These are phyloP conservation scores for Agelas oroides DNA, from an alignment of 37 sponge, comb jelly and placozoan species.

Conservation along the genomic window DNA sequence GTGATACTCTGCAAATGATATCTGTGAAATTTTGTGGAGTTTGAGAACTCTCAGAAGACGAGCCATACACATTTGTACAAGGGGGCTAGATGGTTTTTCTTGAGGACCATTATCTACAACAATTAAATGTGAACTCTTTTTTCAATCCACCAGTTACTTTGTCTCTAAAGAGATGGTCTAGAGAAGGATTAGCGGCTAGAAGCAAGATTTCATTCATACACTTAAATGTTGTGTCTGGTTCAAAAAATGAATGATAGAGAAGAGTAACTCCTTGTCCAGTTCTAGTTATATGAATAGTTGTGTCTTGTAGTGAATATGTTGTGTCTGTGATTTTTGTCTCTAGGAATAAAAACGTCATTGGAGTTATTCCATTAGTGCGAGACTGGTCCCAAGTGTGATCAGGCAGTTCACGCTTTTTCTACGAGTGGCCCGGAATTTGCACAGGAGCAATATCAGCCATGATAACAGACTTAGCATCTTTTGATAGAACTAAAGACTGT, in stretches of 20 bases:
- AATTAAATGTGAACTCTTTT: slow-evolving; percentile 6
- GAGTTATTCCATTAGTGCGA: slow-evolving; percentile 11
- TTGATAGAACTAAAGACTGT: slow-evolving; percentile 9
- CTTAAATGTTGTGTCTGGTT: slow-evolving; percentile 21
- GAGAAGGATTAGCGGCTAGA: background rate
- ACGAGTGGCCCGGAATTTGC: slow-evolving; percentile 9
- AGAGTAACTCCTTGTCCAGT: slow-evolving; percentile 35
- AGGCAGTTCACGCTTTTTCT: slow-evolving; percentile 9
- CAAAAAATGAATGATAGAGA: slow-evolving; percentile 20
- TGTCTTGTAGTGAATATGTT: background rate
- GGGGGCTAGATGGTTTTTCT: slow-evolving; percentile 6
- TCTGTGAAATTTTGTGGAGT: background rate
- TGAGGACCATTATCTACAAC: slow-evolving; percentile 27
- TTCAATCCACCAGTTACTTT: background rate
- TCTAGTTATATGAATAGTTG: background rate
- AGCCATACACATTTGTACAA: slow-evolving; percentile 20
- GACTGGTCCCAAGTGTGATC: slow-evolving; percentile 20
- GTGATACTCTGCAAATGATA: slow-evolving; percentile 32
- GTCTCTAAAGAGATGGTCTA: slow-evolving; percentile 4
- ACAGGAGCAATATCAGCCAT: slow-evolving; percentile 22
- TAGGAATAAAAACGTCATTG: slow-evolving; percentile 12
- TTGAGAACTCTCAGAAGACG: background rate
- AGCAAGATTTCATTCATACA: slow-evolving; percentile 9
- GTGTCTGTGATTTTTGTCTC: background rate
- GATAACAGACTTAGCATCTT: slow-evolving; percentile 33